Percentiles rank a stretch among this genome's conserved stretches.
phyloP scores from a whole-genome alignment of 2,113 vertebrate genomes.

The Corythoichthys haematopterus region DNA sequence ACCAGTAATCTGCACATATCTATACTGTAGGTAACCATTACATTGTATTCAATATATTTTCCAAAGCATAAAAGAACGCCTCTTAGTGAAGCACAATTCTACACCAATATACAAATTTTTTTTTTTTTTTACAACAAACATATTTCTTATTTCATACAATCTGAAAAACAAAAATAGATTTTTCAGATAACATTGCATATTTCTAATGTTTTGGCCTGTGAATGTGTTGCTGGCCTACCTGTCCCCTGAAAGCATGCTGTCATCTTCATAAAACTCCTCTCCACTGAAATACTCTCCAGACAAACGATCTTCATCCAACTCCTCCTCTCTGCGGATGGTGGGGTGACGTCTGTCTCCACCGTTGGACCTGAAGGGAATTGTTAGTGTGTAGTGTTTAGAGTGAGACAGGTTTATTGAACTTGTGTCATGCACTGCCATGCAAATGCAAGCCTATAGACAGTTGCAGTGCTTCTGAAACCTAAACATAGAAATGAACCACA shows the following conservation, averaged over 20 bases:
- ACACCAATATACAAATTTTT: too few species aligned
- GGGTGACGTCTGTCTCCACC: conserved; percentile 79
- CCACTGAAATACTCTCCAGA: conserved; percentile 91
- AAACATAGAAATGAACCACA: conserved; percentile 11
- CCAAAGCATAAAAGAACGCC: not conserved
- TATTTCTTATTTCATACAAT: too few species aligned
- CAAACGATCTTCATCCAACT: conserved; percentile 78
- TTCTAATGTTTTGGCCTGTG: not conserved
- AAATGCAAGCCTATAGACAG: conserved; percentile 55
- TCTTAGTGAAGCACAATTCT: not conserved
- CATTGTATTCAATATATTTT: too few species aligned
- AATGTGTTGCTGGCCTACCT: conserved; percentile 65
- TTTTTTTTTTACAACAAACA: too few species aligned
- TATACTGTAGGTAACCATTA: too few species aligned
- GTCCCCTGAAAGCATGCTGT: conserved; percentile 82
- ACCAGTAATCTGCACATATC: too few species aligned
- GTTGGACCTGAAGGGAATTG: conserved; percentile 75
- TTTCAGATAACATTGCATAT: not conserved
- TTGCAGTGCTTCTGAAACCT: conserved; percentile 39
- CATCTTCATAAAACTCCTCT: conserved; percentile 90
- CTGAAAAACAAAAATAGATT: too few species aligned
- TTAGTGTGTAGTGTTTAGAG: conserved; percentile 21
- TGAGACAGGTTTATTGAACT: not conserved
- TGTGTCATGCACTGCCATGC: conserved; percentile 63
- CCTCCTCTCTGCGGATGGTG: conserved; percentile 88